Conservation (phyloP, 1,140 invertebrate genomes). For the Lordiphosa mommai region DNA sequence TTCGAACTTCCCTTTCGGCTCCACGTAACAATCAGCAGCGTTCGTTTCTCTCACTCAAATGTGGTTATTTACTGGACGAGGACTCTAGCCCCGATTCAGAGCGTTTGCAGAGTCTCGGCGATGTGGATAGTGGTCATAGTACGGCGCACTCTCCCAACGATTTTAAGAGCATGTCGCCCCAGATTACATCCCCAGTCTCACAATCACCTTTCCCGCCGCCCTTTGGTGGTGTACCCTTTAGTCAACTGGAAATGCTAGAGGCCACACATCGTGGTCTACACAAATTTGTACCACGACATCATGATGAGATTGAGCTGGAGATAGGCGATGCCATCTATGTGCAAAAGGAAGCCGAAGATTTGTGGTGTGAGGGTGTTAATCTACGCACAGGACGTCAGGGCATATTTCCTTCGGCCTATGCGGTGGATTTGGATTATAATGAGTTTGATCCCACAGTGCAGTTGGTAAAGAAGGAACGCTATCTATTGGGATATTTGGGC, state of each 20-base stretch:
- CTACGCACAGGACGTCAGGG: slow-evolving; percentile 94
- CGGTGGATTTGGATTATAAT: slow-evolving; percentile 96
- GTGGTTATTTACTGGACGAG: slow-evolving; percentile 87
- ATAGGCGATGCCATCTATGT: slow-evolving; percentile 99
- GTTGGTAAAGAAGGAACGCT: slow-evolving; percentile 92
- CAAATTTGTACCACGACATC: slow-evolving; percentile 96
- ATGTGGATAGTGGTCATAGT: slow-evolving; percentile 92
- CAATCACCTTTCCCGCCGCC: slow-evolving; percentile 80
- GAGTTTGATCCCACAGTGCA: slow-evolving; percentile 93
- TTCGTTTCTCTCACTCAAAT: slow-evolving; percentile 88
- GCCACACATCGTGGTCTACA: slow-evolving; percentile 97
- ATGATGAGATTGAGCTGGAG: slow-evolving; percentile 97
- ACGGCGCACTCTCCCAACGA: slow-evolving; percentile 93
- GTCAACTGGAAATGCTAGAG: slow-evolving; percentile 92
- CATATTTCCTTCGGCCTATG: slow-evolving; percentile 97
- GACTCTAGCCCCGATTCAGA: slow-evolving; percentile 93
- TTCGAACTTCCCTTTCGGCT: slow-evolving; percentile 78
- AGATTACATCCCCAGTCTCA: slow-evolving; percentile 81
- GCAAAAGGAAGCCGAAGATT: slow-evolving; percentile 96
- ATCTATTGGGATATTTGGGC: slow-evolving; percentile 95
- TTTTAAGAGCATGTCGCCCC: slow-evolving; percentile 91
- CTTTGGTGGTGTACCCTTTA: slow-evolving; percentile 86
- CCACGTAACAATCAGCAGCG: slow-evolving; percentile 58
- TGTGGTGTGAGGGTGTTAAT: slow-evolving; percentile 99
- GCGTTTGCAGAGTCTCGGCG: slow-evolving; percentile 85